Conservation (phyloP, 2,113 vertebrate species). For the Scomber scombrus region DNA sequence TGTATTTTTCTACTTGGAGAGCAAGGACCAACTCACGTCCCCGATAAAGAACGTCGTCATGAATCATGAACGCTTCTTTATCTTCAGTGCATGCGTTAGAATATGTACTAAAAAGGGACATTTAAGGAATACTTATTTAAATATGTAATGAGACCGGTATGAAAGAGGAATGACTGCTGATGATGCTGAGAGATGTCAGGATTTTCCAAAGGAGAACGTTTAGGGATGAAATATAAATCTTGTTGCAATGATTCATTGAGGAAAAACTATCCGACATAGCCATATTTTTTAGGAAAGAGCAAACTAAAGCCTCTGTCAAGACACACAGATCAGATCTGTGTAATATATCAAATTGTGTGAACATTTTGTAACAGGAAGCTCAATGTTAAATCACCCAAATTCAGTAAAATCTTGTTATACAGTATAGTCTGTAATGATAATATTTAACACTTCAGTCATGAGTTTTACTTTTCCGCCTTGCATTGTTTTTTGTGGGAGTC, state of each 20-base stretch:
- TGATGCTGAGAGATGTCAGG: neutral
- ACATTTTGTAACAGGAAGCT: neutral
- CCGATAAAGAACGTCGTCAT: constrained; percentile 3
- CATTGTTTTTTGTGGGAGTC: constrained; percentile 18
- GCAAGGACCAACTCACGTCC: neutral
- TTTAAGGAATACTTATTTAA: neutral
- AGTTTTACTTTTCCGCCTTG: neutral
- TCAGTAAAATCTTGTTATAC: neutral
- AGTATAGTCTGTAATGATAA: constrained; percentile 23
- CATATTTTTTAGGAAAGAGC: constrained; percentile 4
- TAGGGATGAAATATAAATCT: constrained; percentile 5
- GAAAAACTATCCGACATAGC: neutral
- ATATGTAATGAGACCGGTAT: too few relatives aligned
- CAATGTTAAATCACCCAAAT: neutral
- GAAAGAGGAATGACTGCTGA: neutral
- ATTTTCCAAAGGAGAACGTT: neutral
- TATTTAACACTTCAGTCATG: constrained; percentile 27
- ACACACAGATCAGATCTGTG: neutral
- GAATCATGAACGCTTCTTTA: neutral
- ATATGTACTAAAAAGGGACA: neutral
- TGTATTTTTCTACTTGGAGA: constrained; percentile 1
- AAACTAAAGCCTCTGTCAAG: neutral
- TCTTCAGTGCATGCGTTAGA: neutral
- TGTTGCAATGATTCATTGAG: neutral
- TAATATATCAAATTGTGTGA: too few relatives aligned